A percentile compares a stretch with the other conserved stretches of the same genome.
Evolutionary conservation across 2,797 vertebrate species (phyloP).

Genomic region (Leptatherina wallacei): DNA sequence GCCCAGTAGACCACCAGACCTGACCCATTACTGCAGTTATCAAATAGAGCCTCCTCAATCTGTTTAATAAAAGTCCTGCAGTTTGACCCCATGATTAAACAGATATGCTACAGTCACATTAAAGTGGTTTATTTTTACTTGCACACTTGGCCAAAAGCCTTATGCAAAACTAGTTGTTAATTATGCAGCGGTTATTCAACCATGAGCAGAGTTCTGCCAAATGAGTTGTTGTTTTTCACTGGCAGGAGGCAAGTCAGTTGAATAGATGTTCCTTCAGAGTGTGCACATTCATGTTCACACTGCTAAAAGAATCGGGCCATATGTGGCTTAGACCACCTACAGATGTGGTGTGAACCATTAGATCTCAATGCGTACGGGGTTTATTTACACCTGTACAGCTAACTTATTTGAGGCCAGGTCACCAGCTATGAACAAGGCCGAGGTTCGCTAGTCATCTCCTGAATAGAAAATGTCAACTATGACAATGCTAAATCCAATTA

Average conservation of each 20-base stretch:
- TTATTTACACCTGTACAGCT: neutral
- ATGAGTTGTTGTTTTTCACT: constrained; percentile 5
- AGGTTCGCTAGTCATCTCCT: neutral
- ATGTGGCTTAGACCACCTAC: neutral
- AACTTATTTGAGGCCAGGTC: neutral
- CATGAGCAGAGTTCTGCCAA: constrained; percentile 3
- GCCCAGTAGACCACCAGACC: neutral
- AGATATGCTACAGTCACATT: constrained; percentile 5
- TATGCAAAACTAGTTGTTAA: neutral
- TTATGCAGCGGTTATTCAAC: constrained; percentile 3
- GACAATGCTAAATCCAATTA: neutral
- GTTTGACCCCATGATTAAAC: neutral
- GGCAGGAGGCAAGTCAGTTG: neutral
- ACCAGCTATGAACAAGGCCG: neutral
- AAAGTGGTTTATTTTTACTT: constrained; percentile 6
- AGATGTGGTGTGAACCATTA: neutral
- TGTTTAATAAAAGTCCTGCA: neutral
- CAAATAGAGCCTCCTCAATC: neutral
- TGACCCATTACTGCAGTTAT: neutral
- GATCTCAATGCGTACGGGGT: neutral
- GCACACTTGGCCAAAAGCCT: constrained; percentile 4
- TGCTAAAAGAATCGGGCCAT: neutral
- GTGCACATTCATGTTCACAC: neutral
- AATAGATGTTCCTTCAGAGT: neutral
- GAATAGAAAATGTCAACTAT: neutral